A percentile compares a stretch with the other conserved stretches of the same genome.
phyloP scores from a whole-genome alignment of 2,888 invertebrate genomes.

The Seladonia tumulorum region DNA sequence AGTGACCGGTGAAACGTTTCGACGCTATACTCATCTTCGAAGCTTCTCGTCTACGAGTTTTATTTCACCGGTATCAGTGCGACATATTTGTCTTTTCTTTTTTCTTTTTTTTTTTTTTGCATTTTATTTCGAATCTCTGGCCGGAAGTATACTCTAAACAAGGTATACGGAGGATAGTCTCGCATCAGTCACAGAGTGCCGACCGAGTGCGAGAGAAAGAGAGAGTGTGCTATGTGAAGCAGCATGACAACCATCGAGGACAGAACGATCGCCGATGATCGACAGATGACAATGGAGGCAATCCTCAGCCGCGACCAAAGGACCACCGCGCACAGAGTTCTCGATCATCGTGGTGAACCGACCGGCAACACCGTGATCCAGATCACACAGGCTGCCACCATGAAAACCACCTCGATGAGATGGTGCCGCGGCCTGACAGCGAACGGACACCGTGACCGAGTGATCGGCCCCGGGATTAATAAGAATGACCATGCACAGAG shows the following conservation, averaged over 20 bases:
- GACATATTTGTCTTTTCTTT: background rate
- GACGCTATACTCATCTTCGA: conserved; percentile 14
- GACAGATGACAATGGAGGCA: conserved; percentile 73
- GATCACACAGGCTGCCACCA: conserved; percentile 12
- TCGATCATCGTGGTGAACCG: conserved; percentile 58
- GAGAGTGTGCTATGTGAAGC: conserved; percentile 69
- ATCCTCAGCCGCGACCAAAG: conserved; percentile 81
- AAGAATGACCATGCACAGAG: conserved; percentile 42
- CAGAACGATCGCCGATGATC: conserved; percentile 74
- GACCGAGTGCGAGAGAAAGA: conserved; percentile 56
- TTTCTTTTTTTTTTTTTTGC: background rate
- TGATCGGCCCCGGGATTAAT: conserved; percentile 44
- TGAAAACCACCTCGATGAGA: conserved; percentile 23
- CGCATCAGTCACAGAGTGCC: background rate
- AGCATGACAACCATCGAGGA: conserved; percentile 63
- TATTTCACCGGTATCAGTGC: background rate
- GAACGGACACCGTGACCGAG: conserved; percentile 18
- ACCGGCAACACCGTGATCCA: conserved; percentile 5
- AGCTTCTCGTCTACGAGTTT: background rate
- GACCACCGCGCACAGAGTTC: conserved; percentile 80
- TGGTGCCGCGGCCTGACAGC: conserved; percentile 27
- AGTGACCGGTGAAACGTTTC: conserved; percentile 25
- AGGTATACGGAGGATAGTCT: background rate
- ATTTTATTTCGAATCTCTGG: background rate
- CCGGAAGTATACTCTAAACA: background rate